phyloP scores from a whole-genome alignment of 2,113 vertebrate genomes.

The Tautogolabrus adspersus region DNA sequence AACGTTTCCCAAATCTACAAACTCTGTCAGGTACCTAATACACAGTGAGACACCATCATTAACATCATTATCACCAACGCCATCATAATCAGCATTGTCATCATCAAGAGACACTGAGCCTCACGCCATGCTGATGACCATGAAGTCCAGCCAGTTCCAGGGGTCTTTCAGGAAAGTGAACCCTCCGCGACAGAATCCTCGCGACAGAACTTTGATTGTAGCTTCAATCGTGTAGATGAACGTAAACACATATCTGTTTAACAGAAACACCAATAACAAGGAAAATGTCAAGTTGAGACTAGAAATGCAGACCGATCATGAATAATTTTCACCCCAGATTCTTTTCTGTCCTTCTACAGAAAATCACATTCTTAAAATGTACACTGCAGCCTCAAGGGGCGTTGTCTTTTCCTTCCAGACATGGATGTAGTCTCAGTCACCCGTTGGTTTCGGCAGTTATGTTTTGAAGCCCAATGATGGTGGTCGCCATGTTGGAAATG shows the following conservation, averaged over 20 bases:
- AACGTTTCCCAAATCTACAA: slow-evolving; percentile 95
- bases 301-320: too few relatives aligned
- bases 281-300: too few relatives aligned
- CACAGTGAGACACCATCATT: background rate
- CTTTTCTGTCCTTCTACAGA: too few relatives aligned
- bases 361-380: too few relatives aligned
- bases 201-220: slow-evolving; percentile 89
- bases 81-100: background rate
- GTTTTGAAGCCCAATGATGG: too few relatives aligned
- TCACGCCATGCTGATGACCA: slow-evolving; percentile 98
- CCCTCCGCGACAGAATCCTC: slow-evolving; percentile 91
- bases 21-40: slow-evolving; percentile 93
- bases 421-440: too few relatives aligned
- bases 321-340: too few relatives aligned
- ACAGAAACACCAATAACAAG: background rate
- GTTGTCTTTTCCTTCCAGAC: too few relatives aligned
- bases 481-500: too few relatives aligned
- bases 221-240: slow-evolving; percentile 97
- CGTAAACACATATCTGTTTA: slow-evolving; percentile 91
- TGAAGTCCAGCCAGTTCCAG: slow-evolving; percentile 99
- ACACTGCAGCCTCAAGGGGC: too few relatives aligned
- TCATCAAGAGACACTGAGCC: slow-evolving; percentile 68
- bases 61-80: background rate
- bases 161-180: slow-evolving; percentile 98
- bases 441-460: too few relatives aligned